A percentile compares a stretch with the other conserved stretches of the same genome.
phyloP scores from a whole-genome alignment of 2,888 invertebrate genomes.

The Calliopum simillimum region DNA sequence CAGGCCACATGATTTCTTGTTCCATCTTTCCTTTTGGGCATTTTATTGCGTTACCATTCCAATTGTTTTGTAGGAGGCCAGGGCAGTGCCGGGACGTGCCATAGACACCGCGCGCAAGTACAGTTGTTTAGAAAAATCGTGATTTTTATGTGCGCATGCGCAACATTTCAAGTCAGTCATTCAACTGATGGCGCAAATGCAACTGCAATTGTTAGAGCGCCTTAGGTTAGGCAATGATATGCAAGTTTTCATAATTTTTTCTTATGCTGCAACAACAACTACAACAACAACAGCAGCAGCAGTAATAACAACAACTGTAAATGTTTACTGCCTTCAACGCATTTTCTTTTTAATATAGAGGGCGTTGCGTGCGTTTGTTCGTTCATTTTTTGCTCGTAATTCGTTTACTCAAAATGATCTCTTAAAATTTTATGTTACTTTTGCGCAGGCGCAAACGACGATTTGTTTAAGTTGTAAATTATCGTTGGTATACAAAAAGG shows the following conservation, averaged over 20 bases:
- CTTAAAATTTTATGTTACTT: conserved; percentile 11
- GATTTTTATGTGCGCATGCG: conserved; percentile 44
- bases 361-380: conserved; percentile 32
- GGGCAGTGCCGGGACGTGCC: no score
- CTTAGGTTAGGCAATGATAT: conserved; percentile 61
- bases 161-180: conserved; percentile 20
- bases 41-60: conserved; percentile 11
- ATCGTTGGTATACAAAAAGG: conserved; percentile 42
- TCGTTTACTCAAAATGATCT: no score
- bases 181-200: not conserved
- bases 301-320: conserved; percentile 4
- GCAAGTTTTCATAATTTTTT: conserved; percentile 32
- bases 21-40: conserved; percentile 16
- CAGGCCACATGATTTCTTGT: not conserved
- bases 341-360: conserved; percentile 23
- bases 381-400: not conserved
- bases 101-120: not conserved
- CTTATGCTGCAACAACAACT: not conserved
- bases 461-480: conserved; percentile 52
- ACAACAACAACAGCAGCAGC: conserved; percentile 1
- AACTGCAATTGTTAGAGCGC: conserved; percentile 42
- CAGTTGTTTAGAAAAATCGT: not conserved
- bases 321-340: conserved; percentile 20
- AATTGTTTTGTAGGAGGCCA: not conserved
- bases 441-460: conserved; percentile 47